Base-by-base conservation (phyloP, 2,888 invertebrate genomes). In the Gonocerus acuteangulatus region DNA sequence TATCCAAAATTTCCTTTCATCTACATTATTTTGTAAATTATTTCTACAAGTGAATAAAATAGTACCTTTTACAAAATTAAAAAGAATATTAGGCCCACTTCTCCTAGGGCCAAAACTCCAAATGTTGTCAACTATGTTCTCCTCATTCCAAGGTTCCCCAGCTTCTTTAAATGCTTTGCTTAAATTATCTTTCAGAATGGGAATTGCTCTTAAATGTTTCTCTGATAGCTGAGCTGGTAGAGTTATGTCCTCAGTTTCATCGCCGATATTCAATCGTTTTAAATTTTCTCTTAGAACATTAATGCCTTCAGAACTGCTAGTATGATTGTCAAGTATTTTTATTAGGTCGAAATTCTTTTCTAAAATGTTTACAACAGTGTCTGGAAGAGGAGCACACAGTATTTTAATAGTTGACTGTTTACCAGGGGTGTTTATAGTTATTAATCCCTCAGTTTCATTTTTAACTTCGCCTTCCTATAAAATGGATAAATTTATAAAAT, bases 51-150 rank as follows among this genome's bases (percentile, higher is more conserved):
- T 27, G 9, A 27, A 27, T 27, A 4, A 2, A 49, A 48, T 45
- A 1, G 15, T 42, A 73, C 84, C 84, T 18, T 76, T 70, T 0
- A 88, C 84, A 65, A 83, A 79, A 74, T 96, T 96, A 2, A 99
- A 74, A 47, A 99, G 77, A 63, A 97, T 75, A 77, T 97, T 99
- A 1, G 91, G 84, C 51, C 94, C 92, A 71, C 88, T 89, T 72
- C 87, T 85, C 66, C 87, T 82, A 2, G 95, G 94, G 0, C 97
- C 95, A 67, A 96, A 86, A 2, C 90, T 85, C 95, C 95, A 96
- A 68, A 99, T 82, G 74, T 83, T 81, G 54, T 82, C 77, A 1
- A 83, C 76, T 42, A 79, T 69, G 21, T 51, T 51, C 21, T 60
- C 56, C 32, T 62, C 62, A 52, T 36, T 72, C 78, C 81, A 81